phyloP scores from a whole-genome alignment of 2,113 vertebrate species.

The Antigone vipio region DNA sequence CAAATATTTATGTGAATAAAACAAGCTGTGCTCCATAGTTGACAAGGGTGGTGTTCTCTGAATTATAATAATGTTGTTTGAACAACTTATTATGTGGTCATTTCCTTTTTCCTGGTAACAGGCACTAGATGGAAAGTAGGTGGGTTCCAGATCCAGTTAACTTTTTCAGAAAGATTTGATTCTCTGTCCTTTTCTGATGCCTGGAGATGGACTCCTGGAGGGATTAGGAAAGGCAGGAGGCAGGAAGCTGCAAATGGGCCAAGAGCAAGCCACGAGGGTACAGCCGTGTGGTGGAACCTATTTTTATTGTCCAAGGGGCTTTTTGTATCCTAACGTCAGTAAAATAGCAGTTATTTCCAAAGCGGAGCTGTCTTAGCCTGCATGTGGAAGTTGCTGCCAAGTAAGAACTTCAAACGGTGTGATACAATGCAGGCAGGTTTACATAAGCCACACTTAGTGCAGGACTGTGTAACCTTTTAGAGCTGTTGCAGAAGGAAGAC shows the following conservation, averaged over 20 bases:
- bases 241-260: slow-evolving; percentile 44
- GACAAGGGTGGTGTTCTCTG: not conserved
- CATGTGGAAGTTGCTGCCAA: not conserved
- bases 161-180: not conserved
- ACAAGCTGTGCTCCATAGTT: not conserved
- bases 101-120: not conserved
- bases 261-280: not conserved
- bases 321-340: not conserved
- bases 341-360: not conserved
- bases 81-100: not conserved
- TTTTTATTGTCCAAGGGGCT: not conserved
- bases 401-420: not conserved
- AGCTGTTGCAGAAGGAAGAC: not conserved
- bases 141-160: not conserved
- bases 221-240: not conserved
- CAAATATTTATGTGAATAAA: not conserved
- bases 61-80: not conserved
- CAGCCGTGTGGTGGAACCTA: not conserved
- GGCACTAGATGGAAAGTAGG: not conserved
- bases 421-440: not conserved
- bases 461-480: not conserved
- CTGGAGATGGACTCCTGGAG: not conserved
- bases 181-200: not conserved
- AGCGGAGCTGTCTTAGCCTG: not conserved
- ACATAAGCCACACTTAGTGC: not conserved